Evolutionary conservation across 2,113 vertebrate genomes (phyloP).

Genomic region (Cichladusa arquata): DNA sequence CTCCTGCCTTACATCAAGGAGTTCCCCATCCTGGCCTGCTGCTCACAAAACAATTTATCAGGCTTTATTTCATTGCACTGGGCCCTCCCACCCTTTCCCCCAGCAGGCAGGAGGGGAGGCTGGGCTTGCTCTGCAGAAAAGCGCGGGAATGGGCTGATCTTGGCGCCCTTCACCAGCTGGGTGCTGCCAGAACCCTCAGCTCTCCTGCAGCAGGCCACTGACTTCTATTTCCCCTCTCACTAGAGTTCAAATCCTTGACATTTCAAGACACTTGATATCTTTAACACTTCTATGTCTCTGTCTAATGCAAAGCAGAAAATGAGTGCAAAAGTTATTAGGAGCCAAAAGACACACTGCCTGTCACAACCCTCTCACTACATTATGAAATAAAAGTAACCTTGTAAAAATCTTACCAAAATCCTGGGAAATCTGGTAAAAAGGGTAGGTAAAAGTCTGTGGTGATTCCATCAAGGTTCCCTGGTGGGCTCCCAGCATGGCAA

Average conservation of each 20-base stretch:
- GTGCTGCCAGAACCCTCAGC: accelerated
- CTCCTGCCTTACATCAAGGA: not conserved
- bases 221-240: not conserved
- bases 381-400: not conserved
- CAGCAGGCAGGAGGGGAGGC: accelerated
- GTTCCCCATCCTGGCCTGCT: not conserved
- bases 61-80: not conserved
- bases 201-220: not conserved
- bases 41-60: not conserved
- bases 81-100: too few species aligned
- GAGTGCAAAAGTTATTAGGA: not conserved
- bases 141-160: accelerated
- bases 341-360: not conserved
- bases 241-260: not conserved
- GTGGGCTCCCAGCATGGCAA: not conserved
- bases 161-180: accelerated
- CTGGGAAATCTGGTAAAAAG: not conserved
- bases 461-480: not conserved
- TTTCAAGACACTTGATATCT: not conserved
- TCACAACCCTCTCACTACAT: not conserved
- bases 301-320: not conserved
- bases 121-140: not conserved
- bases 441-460: not conserved
- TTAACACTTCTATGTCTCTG: not conserved
- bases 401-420: conserved; percentile 36